These are phyloP conservation scores for Drosophila burlai DNA, from an alignment of 1,140 invertebrate genomes.

Conservation along the genomic window DNA sequence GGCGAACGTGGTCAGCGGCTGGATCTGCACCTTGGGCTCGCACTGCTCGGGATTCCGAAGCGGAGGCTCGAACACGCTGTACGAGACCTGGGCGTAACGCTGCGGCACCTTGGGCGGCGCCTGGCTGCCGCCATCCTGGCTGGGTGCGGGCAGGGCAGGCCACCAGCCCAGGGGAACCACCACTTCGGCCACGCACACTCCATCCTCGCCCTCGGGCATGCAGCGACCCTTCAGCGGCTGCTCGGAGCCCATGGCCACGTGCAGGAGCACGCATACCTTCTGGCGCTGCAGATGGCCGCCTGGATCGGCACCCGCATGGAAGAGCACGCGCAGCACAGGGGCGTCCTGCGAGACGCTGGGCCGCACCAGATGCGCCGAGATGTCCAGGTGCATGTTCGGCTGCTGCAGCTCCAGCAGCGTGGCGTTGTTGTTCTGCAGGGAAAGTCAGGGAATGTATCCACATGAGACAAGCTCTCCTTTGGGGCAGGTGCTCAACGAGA, in stretches of 20 bases:
- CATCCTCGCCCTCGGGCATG: conserved; percentile 94
- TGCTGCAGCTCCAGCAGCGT: conserved; percentile 88
- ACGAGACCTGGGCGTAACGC: conserved; percentile 91
- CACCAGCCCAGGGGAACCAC: conserved; percentile 94
- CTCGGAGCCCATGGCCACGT: conserved; percentile 88
- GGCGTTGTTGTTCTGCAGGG: conserved; percentile 74
- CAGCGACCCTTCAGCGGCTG: conserved; percentile 91
- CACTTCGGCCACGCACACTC: conserved; percentile 93
- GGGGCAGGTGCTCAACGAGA: background rate
- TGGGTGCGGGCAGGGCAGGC: conserved; percentile 89
- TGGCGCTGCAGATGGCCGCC: conserved; percentile 86
- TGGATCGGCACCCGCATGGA: conserved; percentile 94
- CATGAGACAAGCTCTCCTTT: background rate
- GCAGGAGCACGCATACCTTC: conserved; percentile 91
- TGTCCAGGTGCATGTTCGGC: conserved; percentile 91
- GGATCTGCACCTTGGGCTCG: conserved; percentile 91
- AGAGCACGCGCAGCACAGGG: conserved; percentile 94
- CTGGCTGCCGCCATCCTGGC: conserved; percentile 86
- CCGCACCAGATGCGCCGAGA: conserved; percentile 95
- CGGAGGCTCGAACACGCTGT: conserved; percentile 92
- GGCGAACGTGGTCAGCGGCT: conserved; percentile 86
- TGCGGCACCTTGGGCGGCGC: conserved; percentile 88
- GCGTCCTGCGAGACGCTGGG: conserved; percentile 93
- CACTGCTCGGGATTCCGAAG: conserved; percentile 89
- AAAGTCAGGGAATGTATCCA: background rate